Evolutionary conservation across 2,113 vertebrate genomes (phyloP).

Genomic region (Pelvicachromis taeniatus): DNA sequence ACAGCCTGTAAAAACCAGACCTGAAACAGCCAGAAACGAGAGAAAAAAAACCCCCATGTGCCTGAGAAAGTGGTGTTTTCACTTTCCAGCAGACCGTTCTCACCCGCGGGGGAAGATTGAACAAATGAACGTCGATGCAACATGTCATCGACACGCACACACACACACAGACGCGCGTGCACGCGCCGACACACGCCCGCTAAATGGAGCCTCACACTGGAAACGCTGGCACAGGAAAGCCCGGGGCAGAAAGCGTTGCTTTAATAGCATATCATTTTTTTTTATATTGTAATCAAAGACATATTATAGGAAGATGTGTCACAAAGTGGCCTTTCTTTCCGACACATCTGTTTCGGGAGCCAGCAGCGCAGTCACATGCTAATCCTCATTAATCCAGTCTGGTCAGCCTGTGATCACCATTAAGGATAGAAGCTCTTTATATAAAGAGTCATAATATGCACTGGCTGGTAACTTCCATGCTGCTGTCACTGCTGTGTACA

Average conservation of each 20-base stretch:
- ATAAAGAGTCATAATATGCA: conserved; percentile 1
- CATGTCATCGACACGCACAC: conserved; percentile 18
- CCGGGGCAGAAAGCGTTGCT: conserved; percentile 46
- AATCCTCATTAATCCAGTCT: conserved; percentile 33
- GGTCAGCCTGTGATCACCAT: conserved; percentile 7
- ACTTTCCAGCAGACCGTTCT: conserved; percentile 62
- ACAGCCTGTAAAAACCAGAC: conserved; percentile 78
- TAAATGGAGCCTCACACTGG: background rate
- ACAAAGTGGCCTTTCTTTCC: conserved; percentile 50
- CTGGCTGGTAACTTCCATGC: background rate
- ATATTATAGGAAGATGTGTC: conserved; percentile 61
- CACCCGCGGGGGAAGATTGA: conserved; percentile 57
- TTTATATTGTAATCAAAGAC: conserved; percentile 66
- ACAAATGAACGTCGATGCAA: conserved; percentile 55
- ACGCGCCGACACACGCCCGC: background rate
- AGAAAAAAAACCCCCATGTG: conserved; percentile 50
- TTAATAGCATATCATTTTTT: conserved; percentile 68
- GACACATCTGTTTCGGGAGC: conserved; percentile 67
- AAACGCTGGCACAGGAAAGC: conserved; percentile 27
- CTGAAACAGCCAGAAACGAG: conserved; percentile 69
- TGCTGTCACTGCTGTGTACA: background rate
- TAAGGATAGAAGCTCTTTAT: background rate
- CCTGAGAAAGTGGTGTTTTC: conserved; percentile 71
- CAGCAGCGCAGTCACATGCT: conserved; percentile 5
- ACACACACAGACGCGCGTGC: background rate